Base-by-base conservation (phyloP, 2,888 invertebrate genomes). In the Galeruca laticollis region DNA sequence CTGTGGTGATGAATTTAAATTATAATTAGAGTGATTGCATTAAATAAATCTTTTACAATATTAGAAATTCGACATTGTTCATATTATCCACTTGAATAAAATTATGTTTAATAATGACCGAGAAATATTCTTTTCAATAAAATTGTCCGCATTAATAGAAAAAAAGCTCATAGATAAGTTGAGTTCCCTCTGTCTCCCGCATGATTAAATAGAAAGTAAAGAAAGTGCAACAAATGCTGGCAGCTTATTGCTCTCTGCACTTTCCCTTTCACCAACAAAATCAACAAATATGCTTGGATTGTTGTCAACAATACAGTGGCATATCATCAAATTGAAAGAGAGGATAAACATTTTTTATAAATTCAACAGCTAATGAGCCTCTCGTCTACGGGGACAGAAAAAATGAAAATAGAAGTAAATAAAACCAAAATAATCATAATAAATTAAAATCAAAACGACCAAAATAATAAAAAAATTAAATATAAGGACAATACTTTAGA, bases 171-270 rank as follows among this genome's bases (percentile, higher is more conserved):
- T 20, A 51, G 51, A 15, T 51, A 51, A 37, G 8, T 15, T 18
- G 15, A 47, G 47, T 35, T 59, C 33, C 37, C 56, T 68, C 35
- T 18, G 31, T 18, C n/a, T 4, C 60, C 51, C 64, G 33, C 37
- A 43, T 60, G 13, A 40, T 35, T 60, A 31, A 60, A 75, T 79
- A 80, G 80, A 80, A 80, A 80, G 80, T 77, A 76, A 81, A 79
- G 81, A 81, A 81, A 81, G 81, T 77, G 73, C 68, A 68, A 62
- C 56, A 66, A 66, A 66, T 57, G 65, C 59, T 51, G 59, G 20
- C 56, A 57, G 56, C 56, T 35, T 33, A 33, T 59, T 59, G 73
- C 72, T 72, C 51, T 63, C 72, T 69, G 21, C 43, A 77, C 78
- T 78, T 78, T 78, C 78, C 75, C 78, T 78, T 77, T 78, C 78